Evolutionary conservation across 2,113 vertebrate species (phyloP).

Genomic region (Boleophthalmus pectinirostris): DNA sequence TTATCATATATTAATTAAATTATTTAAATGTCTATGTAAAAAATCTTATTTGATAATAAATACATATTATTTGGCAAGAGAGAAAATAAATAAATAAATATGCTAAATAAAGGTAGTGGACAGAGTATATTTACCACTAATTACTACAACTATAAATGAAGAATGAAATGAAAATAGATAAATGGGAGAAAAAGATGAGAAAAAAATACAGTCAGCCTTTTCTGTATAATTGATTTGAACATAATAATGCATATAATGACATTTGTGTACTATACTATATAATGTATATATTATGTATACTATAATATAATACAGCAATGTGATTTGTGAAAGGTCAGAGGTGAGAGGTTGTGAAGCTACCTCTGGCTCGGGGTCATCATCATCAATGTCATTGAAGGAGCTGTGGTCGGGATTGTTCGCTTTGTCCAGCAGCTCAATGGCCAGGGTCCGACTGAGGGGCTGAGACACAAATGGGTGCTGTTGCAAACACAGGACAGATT

Average conservation of each 20-base stretch:
- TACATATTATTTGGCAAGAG: background rate
- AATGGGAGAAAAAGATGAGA: slow-evolving; percentile 17
- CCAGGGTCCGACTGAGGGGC: slow-evolving; percentile 91
- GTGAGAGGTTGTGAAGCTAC: slow-evolving; percentile 49
- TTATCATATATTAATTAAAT: background rate
- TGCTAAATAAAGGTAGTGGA: background rate
- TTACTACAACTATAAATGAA: background rate
- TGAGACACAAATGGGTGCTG: slow-evolving; percentile 97
- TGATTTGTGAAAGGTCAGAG: background rate
- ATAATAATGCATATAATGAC: background rate
- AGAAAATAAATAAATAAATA: no score
- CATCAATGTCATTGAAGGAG: slow-evolving; percentile 91
- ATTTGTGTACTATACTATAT: background rate
- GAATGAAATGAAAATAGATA: slow-evolving; percentile 17
- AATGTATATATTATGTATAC: background rate
- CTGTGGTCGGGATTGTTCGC: slow-evolving; percentile 96
- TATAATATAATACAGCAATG: background rate
- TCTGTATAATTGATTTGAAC: background rate
- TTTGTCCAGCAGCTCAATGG: slow-evolving; percentile 96
- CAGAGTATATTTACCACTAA: background rate
- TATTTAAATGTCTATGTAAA: background rate
- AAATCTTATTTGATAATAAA: background rate
- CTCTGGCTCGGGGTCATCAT: slow-evolving; percentile 95
- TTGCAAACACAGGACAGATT: slow-evolving; percentile 23
- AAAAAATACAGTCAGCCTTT: slow-evolving; percentile 18